These are phyloP conservation scores for Hoplias malabaricus DNA, from an alignment of 2,113 vertebrate species.

Conservation along the genomic window DNA sequence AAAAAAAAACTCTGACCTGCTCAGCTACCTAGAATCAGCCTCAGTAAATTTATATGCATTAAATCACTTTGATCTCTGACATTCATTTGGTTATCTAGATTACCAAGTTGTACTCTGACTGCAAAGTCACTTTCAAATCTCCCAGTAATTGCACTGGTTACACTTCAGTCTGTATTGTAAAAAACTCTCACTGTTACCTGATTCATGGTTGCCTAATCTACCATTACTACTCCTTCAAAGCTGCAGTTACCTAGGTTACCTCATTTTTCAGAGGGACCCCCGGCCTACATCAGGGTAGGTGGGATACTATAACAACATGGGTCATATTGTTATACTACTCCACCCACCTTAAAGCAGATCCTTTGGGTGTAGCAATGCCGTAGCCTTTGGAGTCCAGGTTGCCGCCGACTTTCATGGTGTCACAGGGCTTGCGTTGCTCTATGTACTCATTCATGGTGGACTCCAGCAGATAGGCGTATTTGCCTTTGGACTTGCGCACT, in stretches of 20 bases:
- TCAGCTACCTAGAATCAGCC: neutral
- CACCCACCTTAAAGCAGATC: slow-evolving; percentile 99
- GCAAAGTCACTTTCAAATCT: slow-evolving; percentile 4
- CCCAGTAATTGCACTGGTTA: neutral
- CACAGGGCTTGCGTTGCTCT: slow-evolving; percentile 95
- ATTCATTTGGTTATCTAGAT: slow-evolving; percentile 13
- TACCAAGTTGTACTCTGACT: slow-evolving; percentile 9
- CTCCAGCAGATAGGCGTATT: slow-evolving; percentile 96
- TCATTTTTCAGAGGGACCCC: slow-evolving; percentile 78
- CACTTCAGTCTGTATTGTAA: neutral
- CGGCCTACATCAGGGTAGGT: slow-evolving; percentile 98
- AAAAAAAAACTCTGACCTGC: neutral
- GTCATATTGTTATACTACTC: slow-evolving; percentile 99
- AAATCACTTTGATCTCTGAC: neutral
- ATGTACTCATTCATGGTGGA: slow-evolving; percentile 99
- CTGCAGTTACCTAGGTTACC: slow-evolving; percentile 39
- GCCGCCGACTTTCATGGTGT: slow-evolving; percentile 99
- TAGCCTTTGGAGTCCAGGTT: slow-evolving; percentile 99
- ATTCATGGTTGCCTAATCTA: slow-evolving; percentile 34
- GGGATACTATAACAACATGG: slow-evolving; percentile 99
- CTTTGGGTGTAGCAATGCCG: slow-evolving; percentile 97
- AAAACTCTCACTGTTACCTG: neutral
- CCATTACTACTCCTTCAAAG: slow-evolving; percentile 31
- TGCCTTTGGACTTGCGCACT: slow-evolving; percentile 96
- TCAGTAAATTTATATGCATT: neutral